Evolutionary conservation across 2,888 invertebrate genomes (phyloP).

Genomic region (Rotaria macrura): DNA sequence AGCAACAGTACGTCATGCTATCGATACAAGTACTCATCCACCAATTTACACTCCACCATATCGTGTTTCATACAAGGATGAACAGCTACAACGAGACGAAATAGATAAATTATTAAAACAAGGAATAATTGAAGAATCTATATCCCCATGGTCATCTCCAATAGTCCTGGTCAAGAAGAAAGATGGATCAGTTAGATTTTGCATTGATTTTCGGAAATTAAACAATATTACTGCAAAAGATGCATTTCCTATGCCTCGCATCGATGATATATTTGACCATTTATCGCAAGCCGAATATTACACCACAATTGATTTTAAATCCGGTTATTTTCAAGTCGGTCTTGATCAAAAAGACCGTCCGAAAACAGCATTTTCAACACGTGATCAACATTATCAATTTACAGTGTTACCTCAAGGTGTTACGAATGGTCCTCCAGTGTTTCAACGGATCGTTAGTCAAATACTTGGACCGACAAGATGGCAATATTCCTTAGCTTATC

Average conservation of each 20-base stretch:
- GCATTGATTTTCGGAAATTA: slow-evolving; percentile 34
- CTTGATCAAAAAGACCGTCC: slow-evolving; percentile 33
- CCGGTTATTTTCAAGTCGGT: slow-evolving; percentile 34
- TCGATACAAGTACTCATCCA: neutral
- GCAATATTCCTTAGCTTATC: neutral
- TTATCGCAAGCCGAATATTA: slow-evolving; percentile 24
- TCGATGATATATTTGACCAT: slow-evolving; percentile 36
- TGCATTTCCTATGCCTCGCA: slow-evolving; percentile 35
- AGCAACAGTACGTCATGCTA: neutral
- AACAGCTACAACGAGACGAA: slow-evolving; percentile 28
- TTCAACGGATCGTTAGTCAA: neutral
- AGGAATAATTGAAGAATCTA: slow-evolving; percentile 31
- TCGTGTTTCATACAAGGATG: neutral
- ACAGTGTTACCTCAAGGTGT: neutral
- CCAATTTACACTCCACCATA: neutral
- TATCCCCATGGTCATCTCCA: slow-evolving; percentile 30
- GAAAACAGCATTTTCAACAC: slow-evolving; percentile 35
- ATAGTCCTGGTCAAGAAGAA: slow-evolving; percentile 24
- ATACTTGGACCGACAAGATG: neutral
- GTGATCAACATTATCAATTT: neutral
- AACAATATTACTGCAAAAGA: slow-evolving; percentile 35
- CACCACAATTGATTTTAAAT: slow-evolving; percentile 35
- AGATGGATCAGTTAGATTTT: slow-evolving; percentile 31
- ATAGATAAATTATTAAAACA: slow-evolving; percentile 31
- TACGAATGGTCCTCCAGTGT: neutral